Conservation (phyloP, 2,888 invertebrate species). For the Spodoptera exigua region DNA sequence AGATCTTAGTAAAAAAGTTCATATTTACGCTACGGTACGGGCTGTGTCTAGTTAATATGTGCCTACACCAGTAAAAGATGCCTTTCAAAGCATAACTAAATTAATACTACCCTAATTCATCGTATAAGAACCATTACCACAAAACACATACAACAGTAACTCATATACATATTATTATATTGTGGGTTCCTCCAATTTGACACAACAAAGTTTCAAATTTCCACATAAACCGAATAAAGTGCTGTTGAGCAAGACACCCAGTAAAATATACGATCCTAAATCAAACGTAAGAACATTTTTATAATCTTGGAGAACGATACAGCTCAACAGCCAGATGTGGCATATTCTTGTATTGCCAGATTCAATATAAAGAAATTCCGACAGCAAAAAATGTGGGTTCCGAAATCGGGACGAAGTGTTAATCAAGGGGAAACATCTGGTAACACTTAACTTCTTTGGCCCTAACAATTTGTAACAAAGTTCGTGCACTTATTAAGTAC, state of each 20-base stretch:
- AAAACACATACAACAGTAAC: no score
- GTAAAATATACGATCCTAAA: constrained; percentile 7
- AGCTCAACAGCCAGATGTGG: constrained; percentile 13
- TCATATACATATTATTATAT: no score
- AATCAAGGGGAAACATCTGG: constrained; percentile 54
- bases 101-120: no score
- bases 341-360: constrained; percentile 24
- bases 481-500: constrained; percentile 38
- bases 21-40: no score
- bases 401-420: constrained; percentile 47
- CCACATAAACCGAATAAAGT: no score
- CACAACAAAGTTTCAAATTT: no score
- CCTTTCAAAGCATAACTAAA: no score
- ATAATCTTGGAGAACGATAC: not conserved
- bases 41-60: no score
- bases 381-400: constrained; percentile 39
- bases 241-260: not conserved
- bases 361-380: constrained; percentile 35
- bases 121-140: no score
- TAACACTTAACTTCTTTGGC: constrained; percentile 51
- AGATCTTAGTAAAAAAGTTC: no score
- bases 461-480: constrained; percentile 47
- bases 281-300: constrained; percentile 15
- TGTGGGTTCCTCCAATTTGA: no score
- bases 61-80: no score